phyloP scores from a whole-genome alignment of 1,140 invertebrate species.

The Pseudobourletiella spinata region DNA sequence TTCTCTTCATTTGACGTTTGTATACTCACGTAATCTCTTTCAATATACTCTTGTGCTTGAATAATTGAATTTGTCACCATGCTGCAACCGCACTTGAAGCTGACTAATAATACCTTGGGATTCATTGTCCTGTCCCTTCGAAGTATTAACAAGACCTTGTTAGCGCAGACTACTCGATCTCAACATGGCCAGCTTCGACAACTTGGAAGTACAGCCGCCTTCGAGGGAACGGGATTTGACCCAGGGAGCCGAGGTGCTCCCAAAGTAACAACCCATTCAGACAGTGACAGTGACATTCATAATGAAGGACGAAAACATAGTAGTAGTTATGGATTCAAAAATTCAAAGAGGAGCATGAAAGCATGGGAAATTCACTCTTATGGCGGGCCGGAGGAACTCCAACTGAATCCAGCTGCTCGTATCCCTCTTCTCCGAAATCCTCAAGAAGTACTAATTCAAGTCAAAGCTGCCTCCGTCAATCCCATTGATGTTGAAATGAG shows the following conservation, averaged over 20 bases:
- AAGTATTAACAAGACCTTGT: too few species aligned
- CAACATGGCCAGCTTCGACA: not conserved
- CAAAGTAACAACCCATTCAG: not conserved
- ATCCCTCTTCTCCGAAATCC: slow-evolving; percentile 60
- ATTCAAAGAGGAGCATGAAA: not conserved
- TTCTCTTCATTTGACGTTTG: too few species aligned
- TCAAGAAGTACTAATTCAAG: slow-evolving; percentile 65
- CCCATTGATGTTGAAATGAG: slow-evolving; percentile 64
- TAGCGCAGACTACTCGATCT: too few species aligned
- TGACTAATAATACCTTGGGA: too few species aligned
- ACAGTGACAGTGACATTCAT: not conserved
- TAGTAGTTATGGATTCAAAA: not conserved
- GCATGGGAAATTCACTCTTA: slow-evolving; percentile 71
- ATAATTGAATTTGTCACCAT: too few species aligned
- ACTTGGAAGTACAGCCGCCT: too few species aligned
- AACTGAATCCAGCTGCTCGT: slow-evolving; percentile 49
- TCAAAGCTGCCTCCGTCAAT: slow-evolving; percentile 77
- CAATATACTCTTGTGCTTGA: too few species aligned
- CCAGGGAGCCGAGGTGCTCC: too few species aligned
- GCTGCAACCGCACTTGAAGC: too few species aligned
- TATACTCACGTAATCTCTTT: too few species aligned
- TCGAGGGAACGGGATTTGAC: too few species aligned
- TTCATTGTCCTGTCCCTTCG: too few species aligned
- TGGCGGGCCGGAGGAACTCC: slow-evolving; percentile 56
- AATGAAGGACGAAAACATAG: not conserved